Conservation (phyloP, 2,888 invertebrate species). For the Phaedon cochleariae region DNA sequence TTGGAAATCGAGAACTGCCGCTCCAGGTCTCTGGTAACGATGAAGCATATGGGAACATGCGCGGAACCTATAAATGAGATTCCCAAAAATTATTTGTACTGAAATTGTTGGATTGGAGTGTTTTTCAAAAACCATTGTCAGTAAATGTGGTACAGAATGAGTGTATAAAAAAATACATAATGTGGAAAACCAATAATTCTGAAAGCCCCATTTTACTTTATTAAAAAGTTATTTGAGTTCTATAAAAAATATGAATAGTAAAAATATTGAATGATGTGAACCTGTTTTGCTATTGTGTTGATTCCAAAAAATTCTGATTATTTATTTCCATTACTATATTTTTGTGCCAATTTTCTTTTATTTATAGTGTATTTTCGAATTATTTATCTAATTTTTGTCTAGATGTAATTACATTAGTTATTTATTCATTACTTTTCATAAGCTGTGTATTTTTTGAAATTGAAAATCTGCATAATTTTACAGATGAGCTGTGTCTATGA, state of each 20-base stretch:
- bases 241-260: too few relatives aligned
- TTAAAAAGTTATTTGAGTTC: too few relatives aligned
- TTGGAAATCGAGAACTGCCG: constrained; percentile 91
- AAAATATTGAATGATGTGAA: too few relatives aligned
- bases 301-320: constrained; percentile 16
- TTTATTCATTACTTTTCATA: constrained; percentile 26
- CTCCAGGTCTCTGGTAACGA: constrained; percentile 78
- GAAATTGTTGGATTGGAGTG: constrained; percentile 42
- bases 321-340: constrained; percentile 23
- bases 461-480: constrained; percentile 19
- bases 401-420: background rate
- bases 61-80: constrained; percentile 84
- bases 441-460: constrained; percentile 18
- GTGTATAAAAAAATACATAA: constrained; percentile 12
- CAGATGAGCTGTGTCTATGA: constrained; percentile 42
- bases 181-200: too few relatives aligned
- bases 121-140: background rate
- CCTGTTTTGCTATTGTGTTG: too few relatives aligned
- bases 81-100: constrained; percentile 88
- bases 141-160: background rate
- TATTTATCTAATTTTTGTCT: constrained; percentile 17
- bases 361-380: constrained; percentile 22
- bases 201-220: too few relatives aligned
- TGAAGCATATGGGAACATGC: constrained; percentile 85
- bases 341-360: constrained; percentile 33